phyloP scores from a whole-genome alignment of 1,140 invertebrate genomes.

The Lepidostoma basale region DNA sequence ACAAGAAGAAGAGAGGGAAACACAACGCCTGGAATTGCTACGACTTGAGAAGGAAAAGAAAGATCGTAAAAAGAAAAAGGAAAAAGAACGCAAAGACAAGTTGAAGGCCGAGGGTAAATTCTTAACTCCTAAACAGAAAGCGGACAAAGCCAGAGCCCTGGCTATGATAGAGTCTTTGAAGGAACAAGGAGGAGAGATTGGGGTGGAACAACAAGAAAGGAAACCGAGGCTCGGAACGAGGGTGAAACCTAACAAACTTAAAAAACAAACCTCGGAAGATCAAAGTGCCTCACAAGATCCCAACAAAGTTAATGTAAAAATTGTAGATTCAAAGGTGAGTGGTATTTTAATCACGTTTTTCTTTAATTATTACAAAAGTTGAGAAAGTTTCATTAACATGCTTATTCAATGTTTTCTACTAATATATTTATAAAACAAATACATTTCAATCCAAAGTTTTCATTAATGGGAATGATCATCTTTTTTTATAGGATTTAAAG shows the following conservation, averaged over 20 bases:
- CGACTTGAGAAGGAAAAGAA: conserved; percentile 85
- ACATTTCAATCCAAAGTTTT: too few relatives aligned
- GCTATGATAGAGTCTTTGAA: conserved; percentile 87
- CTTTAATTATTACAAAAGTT: too few relatives aligned
- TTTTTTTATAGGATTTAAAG: too few relatives aligned
- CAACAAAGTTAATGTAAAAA: conserved; percentile 64
- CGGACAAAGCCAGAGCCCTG: conserved; percentile 84
- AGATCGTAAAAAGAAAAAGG: conserved; percentile 91
- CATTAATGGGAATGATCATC: too few relatives aligned
- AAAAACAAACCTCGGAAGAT: conserved; percentile 63
- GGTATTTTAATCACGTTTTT: not conserved
- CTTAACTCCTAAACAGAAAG: conserved; percentile 90
- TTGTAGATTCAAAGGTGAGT: conserved; percentile 60
- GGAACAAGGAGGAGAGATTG: conserved; percentile 76
- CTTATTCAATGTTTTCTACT: too few relatives aligned
- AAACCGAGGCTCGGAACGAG: conserved; percentile 73
- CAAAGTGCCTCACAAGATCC: conserved; percentile 58
- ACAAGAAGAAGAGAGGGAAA: conserved; percentile 76
- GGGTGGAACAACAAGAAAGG: conserved; percentile 64
- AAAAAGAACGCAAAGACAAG: conserved; percentile 92
- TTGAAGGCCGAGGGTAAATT: conserved; percentile 95
- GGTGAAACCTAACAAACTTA: conserved; percentile 74
- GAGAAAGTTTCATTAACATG: too few relatives aligned
- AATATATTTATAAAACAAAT: too few relatives aligned
- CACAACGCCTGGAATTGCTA: conserved; percentile 73